Evolutionary conservation across 92 coral and sea anemone species (phyloP).

Genomic region (Epizoanthus fatuus): DNA sequence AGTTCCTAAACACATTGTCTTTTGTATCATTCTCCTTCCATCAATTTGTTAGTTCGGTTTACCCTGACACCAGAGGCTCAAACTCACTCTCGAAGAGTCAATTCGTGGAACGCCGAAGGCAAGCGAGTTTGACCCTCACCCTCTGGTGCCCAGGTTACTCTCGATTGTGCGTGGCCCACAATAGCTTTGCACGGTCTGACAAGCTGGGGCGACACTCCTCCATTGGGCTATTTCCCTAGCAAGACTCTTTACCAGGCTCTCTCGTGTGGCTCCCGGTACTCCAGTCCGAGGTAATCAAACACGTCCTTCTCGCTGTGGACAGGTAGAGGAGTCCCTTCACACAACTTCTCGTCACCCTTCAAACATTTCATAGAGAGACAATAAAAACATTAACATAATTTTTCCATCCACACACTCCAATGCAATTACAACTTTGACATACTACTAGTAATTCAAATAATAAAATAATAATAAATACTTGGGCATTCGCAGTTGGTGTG

Average conservation of each 20-base stretch:
- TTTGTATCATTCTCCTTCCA: no score
- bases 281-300: constrained; percentile 90
- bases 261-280: constrained; percentile 92
- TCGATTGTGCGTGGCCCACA: not conserved
- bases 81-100: no score
- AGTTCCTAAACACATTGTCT: no score
- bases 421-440: not conserved
- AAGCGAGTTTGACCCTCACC: not conserved
- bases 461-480: no score
- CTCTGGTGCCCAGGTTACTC: not conserved
- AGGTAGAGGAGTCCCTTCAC: constrained; percentile 92
- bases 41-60: no score
- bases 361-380: not conserved
- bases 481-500: no score
- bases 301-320: constrained; percentile 89
- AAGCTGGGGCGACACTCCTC: not conserved
- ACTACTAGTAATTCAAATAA: no score
- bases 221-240: not conserved
- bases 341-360: constrained; percentile 86
- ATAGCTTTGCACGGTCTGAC: not conserved
- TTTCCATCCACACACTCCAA: not conserved
- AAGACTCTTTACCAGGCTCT: constrained; percentile 85
- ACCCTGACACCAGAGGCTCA: no score
- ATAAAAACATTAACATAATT: not conserved
- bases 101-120: no score